phyloP scores from a whole-genome alignment of 2,113 vertebrate species.

The Oenanthe oenanthe region DNA sequence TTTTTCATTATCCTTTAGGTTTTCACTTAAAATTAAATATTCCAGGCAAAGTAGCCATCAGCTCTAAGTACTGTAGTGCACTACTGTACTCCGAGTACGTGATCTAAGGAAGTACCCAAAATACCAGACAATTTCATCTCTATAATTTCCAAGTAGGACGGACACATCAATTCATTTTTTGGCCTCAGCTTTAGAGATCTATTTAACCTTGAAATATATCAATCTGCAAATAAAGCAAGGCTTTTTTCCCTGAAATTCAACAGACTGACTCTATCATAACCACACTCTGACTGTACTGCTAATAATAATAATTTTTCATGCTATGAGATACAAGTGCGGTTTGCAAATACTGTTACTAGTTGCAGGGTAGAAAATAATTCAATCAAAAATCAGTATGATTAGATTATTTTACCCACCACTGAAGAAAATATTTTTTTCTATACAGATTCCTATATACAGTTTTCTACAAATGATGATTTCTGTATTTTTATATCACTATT shows the following conservation, averaged over 20 bases:
- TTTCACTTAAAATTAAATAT: not conserved
- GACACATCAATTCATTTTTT: not conserved
- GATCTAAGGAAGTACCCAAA: not conserved
- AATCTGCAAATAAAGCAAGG: not conserved
- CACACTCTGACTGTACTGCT: not conserved
- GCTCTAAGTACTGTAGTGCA: not conserved
- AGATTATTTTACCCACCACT: not conserved
- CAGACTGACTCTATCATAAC: not conserved
- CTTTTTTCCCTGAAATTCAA: not conserved
- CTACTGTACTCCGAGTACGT: not conserved
- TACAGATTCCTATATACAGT: not conserved
- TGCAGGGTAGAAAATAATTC: not conserved
- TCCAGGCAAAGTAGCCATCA: not conserved
- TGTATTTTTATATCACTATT: not conserved
- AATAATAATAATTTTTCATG: not conserved
- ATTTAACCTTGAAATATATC: not conserved
- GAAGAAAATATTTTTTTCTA: not conserved
- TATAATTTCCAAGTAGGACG: not conserved
- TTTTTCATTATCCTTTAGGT: not conserved
- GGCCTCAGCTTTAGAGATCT: not conserved
- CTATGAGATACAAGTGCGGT: not conserved
- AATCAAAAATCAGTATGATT: not conserved
- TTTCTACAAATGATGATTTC: not conserved
- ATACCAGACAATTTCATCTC: not conserved
- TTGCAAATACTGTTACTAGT: not conserved